Percentiles rank a stretch among this genome's conserved stretches.
Conservation (phyloP, 2,888 invertebrate genomes). For the Maniola hyperantus region DNA sequence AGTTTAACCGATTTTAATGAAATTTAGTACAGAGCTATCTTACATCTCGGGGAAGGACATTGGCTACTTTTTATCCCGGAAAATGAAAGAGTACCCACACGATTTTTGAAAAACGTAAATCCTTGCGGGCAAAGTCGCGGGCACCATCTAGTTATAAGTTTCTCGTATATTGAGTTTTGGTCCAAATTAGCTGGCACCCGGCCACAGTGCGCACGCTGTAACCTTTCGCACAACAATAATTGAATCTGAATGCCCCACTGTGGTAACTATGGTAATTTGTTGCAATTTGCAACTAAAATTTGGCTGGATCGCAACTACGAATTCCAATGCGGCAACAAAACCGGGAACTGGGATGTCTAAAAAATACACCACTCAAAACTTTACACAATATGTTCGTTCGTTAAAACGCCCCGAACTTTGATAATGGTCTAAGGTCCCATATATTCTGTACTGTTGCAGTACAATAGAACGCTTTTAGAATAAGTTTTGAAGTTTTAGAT, state of each 20-base stretch:
- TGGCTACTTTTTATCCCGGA: no score
- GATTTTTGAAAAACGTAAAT: no score
- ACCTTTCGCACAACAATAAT: constrained; percentile 33
- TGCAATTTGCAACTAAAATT: constrained; percentile 34
- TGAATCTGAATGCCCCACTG: constrained; percentile 33
- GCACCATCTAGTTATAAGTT: constrained; percentile 6
- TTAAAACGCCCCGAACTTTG: not conserved
- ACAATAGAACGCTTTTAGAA: not conserved
- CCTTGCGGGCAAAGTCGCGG: no score
- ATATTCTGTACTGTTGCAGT: not conserved
- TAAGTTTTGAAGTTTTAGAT: no score
- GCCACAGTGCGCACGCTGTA: constrained; percentile 28
- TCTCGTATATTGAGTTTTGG: constrained; percentile 31
- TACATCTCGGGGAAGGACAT: no score
- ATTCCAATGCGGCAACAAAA: not conserved
- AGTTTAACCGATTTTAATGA: no score
- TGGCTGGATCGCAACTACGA: constrained; percentile 13
- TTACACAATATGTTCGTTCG: not conserved
- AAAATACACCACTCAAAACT: constrained; percentile 17
- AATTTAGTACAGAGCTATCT: no score
- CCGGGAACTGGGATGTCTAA: not conserved
- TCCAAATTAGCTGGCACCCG: constrained; percentile 35
- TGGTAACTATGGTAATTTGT: constrained; percentile 37
- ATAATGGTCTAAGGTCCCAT: not conserved
- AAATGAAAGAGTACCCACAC: no score